Base-by-base conservation (phyloP, 1,140 invertebrate species). In the Pararge aegeria region DNA sequence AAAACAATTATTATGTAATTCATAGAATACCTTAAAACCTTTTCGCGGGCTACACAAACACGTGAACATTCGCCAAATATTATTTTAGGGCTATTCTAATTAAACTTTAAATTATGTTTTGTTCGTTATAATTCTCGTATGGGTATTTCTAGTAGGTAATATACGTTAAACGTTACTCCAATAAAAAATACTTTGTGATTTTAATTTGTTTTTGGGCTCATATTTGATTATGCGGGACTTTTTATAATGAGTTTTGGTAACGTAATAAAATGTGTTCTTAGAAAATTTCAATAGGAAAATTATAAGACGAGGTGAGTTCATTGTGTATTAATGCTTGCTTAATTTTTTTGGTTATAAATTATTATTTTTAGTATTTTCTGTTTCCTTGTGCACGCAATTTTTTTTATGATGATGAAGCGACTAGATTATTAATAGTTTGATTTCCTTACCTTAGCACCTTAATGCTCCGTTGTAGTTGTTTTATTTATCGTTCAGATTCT, bases 21-120 rank as follows among this genome's bases (percentile, higher is more conserved):
- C 10, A 34, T 69, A 59, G 61, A 76, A 65, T 40, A 54, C 55
- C 49, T 58, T 61, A 56, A 70, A 75, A 74, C 70, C 57, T 63
- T 68, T 72, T 65, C 46, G 40, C 55, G 57, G 64, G 59, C 60
- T 64, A 46, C 46, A 44, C 69, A 77, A 75, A 76, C 73, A 70
- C 50, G 40, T 48, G 48, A 67, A 65, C 49, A 62, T 67, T 69
- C 64, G 50, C 62, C 61, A 60, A 70, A 56, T 82, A 73, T 82
- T 82, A 75, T 78, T 73, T 80, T 78, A 82, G 77, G 79, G 67
- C 68, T 73, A 66, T 68, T 62, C 66, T 70, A 82, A 80, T 82
- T 82, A 78, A 73, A 78, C 61, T 77, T 78, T 70, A 69, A 72
- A 76, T 64, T 61, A 65, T 68, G 61, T 64, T 70, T 52, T 49